Percentiles rank a stretch among this genome's conserved stretches.
Conservation (phyloP, 2,797 vertebrate species). For the Columba guinea region DNA sequence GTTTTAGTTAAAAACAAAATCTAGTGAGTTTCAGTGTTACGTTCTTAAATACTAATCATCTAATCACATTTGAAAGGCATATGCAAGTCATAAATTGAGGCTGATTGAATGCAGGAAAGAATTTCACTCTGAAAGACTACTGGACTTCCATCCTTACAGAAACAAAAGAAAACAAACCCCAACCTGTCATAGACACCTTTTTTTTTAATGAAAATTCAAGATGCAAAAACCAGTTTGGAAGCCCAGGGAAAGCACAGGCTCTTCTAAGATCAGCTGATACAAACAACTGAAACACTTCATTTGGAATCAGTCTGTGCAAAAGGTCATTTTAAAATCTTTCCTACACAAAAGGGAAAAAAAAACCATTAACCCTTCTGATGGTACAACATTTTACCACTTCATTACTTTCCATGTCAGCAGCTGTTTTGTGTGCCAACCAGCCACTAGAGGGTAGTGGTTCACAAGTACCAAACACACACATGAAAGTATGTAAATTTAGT, state of each 20-base stretch:
- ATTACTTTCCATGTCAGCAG: not conserved
- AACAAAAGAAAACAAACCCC: not conserved
- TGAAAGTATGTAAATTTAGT: not conserved
- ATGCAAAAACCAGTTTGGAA: not conserved
- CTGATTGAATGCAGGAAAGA: not conserved
- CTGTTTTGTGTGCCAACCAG: not conserved
- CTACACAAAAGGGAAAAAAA: not conserved
- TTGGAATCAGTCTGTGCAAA: not conserved
- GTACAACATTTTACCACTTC: not conserved
- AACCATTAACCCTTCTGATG: not conserved
- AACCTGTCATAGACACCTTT: not conserved
- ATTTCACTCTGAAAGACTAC: not conserved
- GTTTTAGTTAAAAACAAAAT: not conserved
- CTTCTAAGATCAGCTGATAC: not conserved
- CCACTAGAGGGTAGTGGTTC: constrained; percentile 66
- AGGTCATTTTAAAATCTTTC: not conserved
- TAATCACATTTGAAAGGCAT: not conserved
- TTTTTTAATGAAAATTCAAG: constrained; percentile 12
- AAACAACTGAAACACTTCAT: not conserved
- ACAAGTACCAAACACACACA: not conserved
- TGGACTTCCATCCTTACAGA: not conserved
- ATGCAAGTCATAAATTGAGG: not conserved
- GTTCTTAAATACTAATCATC: constrained; percentile 3
- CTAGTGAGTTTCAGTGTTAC: not conserved
- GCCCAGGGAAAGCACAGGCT: not conserved